phyloP scores from a whole-genome alignment of 2,797 vertebrate genomes.

The Lepidocolaptes lacrymiger region DNA sequence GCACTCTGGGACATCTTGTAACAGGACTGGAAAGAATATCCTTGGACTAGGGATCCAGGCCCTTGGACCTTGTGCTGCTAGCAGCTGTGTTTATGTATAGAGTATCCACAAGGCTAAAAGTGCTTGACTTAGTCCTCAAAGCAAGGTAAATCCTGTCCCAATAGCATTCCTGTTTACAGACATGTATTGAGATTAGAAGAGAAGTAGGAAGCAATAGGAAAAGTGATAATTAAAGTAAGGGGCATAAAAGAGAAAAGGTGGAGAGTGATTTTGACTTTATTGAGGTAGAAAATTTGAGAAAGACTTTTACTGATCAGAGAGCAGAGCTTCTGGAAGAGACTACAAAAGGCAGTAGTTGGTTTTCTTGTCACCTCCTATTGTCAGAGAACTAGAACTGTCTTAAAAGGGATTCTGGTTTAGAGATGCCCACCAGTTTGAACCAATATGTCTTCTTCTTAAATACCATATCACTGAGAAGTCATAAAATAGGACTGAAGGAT shows the following conservation, averaged over 20 bases:
- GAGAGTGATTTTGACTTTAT: not conserved
- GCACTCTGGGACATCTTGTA: not conserved
- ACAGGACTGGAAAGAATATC: not conserved
- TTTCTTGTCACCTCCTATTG: not conserved
- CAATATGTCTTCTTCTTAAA: not conserved
- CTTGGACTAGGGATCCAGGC: not conserved
- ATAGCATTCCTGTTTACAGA: not conserved
- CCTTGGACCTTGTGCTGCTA: not conserved
- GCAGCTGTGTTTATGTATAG: not conserved
- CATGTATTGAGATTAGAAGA: not conserved
- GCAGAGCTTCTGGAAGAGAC: not conserved
- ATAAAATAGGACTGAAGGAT: not conserved
- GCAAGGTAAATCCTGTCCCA: not conserved
- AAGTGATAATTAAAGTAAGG: not conserved
- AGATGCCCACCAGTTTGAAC: not conserved
- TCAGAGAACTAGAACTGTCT: not conserved
- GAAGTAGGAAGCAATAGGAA: accelerated
- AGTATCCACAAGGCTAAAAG: not conserved
- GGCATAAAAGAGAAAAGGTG: not conserved
- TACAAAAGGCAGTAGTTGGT: not conserved
- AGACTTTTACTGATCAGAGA: not conserved
- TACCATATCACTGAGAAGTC: not conserved
- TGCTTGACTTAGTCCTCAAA: not conserved
- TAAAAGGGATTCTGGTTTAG: not conserved
- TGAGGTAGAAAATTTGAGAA: not conserved